Evolutionary conservation across 1,140 invertebrate species (phyloP).

Genomic region (Diplogasteroides magnus): DNA sequence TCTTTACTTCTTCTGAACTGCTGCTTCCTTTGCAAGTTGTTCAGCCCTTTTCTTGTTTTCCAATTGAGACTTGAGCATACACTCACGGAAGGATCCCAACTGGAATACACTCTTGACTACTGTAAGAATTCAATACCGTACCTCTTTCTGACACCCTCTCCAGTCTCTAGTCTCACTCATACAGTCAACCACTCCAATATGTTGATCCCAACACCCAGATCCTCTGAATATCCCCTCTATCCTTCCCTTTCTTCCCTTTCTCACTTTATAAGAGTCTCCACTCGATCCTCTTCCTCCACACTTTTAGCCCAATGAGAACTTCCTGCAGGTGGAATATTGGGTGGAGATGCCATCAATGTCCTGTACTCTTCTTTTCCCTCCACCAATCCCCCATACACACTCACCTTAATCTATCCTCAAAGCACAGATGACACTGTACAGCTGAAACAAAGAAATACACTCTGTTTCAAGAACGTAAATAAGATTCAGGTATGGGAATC

Average conservation of each 20-base stretch:
- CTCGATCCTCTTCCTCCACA: slow-evolving; percentile 25
- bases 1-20: not conserved
- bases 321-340: not conserved
- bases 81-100: slow-evolving; percentile 15
- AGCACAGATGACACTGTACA: not conserved
- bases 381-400: no score
- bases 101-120: slow-evolving; percentile 3
- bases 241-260: no score
- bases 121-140: not conserved
- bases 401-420: no score
- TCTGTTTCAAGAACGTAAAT: not conserved
- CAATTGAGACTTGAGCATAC: slow-evolving; percentile 14
- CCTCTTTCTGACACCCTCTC: slow-evolving; percentile 28
- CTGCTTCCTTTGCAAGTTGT: no score
- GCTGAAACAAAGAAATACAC: not conserved
- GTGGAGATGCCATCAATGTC: no score
- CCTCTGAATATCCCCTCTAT: slow-evolving; percentile 8
- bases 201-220: slow-evolving; percentile 29
- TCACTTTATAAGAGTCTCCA: slow-evolving; percentile 25
- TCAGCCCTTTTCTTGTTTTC: slow-evolving; percentile 4
- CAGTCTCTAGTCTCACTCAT: slow-evolving; percentile 28
- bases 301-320: slow-evolving; percentile 23
- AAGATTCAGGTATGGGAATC: not conserved
- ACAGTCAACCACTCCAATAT: slow-evolving; percentile 27
- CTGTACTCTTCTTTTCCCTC: no score